phyloP scores from a whole-genome alignment of 1,140 invertebrate genomes.

The Euwallacea fornicatus region DNA sequence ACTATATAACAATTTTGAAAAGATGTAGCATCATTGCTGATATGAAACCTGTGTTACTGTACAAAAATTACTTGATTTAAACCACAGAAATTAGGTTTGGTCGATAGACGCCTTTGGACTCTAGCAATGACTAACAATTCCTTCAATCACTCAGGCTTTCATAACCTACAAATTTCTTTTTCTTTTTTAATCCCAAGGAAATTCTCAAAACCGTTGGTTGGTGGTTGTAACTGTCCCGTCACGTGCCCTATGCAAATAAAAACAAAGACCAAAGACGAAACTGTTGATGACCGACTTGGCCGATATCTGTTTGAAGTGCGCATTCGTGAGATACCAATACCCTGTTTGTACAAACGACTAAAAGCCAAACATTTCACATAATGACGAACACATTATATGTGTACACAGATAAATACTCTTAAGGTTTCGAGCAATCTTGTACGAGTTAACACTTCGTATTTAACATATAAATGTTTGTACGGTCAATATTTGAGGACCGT shows the following conservation, averaged over 20 bases:
- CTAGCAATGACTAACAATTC: too few relatives aligned
- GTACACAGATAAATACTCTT: slow-evolving; percentile 36
- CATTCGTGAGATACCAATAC: slow-evolving; percentile 32
- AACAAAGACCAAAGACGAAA: slow-evolving; percentile 6
- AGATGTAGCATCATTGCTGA: too few relatives aligned
- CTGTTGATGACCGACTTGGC: slow-evolving; percentile 21
- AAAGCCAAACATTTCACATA: slow-evolving; percentile 31
- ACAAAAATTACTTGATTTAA: too few relatives aligned
- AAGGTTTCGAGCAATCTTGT: slow-evolving; percentile 33
- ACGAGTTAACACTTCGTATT: slow-evolving; percentile 35
- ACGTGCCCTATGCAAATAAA: slow-evolving; percentile 15
- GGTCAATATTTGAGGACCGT: slow-evolving; percentile 27
- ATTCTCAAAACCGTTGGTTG: too few relatives aligned
- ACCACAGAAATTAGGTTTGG: too few relatives aligned
- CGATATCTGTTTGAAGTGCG: slow-evolving; percentile 25
- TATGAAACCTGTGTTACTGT: too few relatives aligned
- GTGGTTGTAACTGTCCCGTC: not conserved
- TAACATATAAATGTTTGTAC: slow-evolving; percentile 28
- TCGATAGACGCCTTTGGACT: too few relatives aligned
- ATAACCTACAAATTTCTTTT: too few relatives aligned
- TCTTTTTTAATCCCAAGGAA: too few relatives aligned
- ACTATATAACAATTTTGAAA: too few relatives aligned
- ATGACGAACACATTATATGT: slow-evolving; percentile 35
- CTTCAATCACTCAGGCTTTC: too few relatives aligned
- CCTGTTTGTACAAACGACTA: slow-evolving; percentile 28